Percentiles rank a stretch among this genome's conserved stretches.
These are phyloP conservation scores for Platycercus adscitus DNA, from an alignment of 2,113 vertebrate genomes.

Conservation along the genomic window DNA sequence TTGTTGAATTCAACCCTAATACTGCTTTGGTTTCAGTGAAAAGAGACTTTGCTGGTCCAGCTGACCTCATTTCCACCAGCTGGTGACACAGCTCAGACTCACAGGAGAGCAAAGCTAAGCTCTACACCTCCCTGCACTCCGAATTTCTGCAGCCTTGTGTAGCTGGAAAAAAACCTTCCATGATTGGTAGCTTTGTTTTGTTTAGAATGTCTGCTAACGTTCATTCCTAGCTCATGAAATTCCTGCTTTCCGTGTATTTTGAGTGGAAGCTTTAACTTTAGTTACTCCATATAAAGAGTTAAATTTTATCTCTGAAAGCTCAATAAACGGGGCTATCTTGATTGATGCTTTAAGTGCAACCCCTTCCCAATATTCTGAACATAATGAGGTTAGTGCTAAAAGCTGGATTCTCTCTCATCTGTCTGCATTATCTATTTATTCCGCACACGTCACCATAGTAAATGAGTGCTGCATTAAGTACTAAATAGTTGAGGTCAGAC, in stretches of 20 bases:
- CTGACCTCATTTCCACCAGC: not conserved
- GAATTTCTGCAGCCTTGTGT: not conserved
- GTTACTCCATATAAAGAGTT: not conserved
- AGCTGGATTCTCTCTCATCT: conserved; percentile 55
- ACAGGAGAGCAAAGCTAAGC: not conserved
- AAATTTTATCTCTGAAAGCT: conserved; percentile 6
- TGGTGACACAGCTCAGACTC: not conserved
- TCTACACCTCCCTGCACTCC: not conserved
- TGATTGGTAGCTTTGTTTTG: not conserved
- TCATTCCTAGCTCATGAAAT: not conserved
- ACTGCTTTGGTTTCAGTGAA: not conserved
- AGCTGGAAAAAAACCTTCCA: not conserved
- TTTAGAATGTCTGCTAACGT: not conserved
- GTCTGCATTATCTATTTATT: conserved; percentile 62
- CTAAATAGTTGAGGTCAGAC: conserved; percentile 43
- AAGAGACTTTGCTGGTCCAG: not conserved
- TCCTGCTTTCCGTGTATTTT: not conserved
- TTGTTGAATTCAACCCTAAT: not conserved
- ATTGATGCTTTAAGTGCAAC: conserved; percentile 51
- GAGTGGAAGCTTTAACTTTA: not conserved
- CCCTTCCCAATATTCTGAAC: conserved; percentile 31
- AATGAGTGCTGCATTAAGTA: conserved; percentile 52
- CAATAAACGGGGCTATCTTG: conserved; percentile 19
- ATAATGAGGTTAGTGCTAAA: conserved; percentile 60
- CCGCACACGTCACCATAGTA: not conserved